Conservation (phyloP, 2,888 invertebrate genomes). For the Diogma glabrata region DNA sequence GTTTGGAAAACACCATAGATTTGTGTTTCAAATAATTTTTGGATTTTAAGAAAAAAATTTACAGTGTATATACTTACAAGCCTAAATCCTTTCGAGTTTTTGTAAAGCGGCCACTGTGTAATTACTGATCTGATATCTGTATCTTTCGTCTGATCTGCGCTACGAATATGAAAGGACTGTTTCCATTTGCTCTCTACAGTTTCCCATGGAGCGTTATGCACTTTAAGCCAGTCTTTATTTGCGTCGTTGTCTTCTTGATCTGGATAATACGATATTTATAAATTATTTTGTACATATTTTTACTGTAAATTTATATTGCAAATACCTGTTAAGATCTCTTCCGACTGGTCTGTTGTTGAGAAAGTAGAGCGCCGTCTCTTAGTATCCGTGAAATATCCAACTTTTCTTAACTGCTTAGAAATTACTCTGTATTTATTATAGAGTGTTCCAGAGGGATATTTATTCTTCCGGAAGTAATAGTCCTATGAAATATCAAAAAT, state of each 20-base stretch:
- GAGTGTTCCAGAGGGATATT: too few species aligned
- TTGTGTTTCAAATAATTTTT: too few species aligned
- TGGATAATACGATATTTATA: neutral
- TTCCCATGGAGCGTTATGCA: too few species aligned
- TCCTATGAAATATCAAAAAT: neutral
- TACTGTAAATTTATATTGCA: too few species aligned
- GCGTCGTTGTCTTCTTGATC: neutral
- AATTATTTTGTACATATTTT: too few species aligned
- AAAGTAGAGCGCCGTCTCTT: neutral
- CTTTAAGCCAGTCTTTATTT: too few species aligned
- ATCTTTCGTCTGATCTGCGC: neutral
- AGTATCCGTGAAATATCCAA: neutral
- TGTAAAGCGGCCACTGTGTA: neutral
- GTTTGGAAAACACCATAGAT: too few species aligned
- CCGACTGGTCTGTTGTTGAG: too few species aligned
- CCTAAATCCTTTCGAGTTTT: neutral
- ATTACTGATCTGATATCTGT: neutral
- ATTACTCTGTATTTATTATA: neutral
- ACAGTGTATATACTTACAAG: neutral
- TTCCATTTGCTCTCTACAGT: neutral
- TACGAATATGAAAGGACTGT: neutral
- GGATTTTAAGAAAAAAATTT: too few species aligned
- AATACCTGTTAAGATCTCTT: neutral
- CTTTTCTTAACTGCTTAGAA: neutral
- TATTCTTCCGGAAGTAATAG: neutral